Base-by-base conservation (phyloP, 2,888 invertebrate species). In the Acanthosoma haemorrhoidale region DNA sequence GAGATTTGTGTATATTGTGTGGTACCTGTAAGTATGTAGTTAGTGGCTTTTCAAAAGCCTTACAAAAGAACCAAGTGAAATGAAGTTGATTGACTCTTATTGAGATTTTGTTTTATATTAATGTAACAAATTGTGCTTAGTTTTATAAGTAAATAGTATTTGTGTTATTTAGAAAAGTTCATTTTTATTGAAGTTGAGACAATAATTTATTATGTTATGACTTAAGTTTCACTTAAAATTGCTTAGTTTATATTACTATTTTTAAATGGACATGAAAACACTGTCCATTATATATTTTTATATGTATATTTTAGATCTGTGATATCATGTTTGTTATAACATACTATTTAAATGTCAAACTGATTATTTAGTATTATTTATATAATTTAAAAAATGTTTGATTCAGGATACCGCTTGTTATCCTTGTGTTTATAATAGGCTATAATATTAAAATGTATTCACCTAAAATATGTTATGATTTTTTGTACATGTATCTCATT, bases 291-390 rank as follows among this genome's bases (percentile, higher is more conserved):
- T 66, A 61, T 73, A 73, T 73, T 73, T 73, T 73, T 73, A 39
- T 73, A 73, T 71, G 71, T 71, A 67, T 51, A 67, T 43, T 67
- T 71, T 73, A 73, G 72, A 69, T 69, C 72, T 73, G 72, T 73
- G 72, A 73, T 73, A 73, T 73, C 25, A 66, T 38, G 64, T 69
- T 71, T 67, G 51, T 60, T 58, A 36, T 60, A 60, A 34, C 60
- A 60, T 67, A 67, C 64, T 64, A 51, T 60, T 32, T 34, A 60
- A 60, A 60, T 60, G 32, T 60, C 8, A 43, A 67, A 57, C 29
- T 51, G 51, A 34, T 51, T 32, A 18, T 67, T 57, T 29, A 64
- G 64, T 64, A 31, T 38, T 43, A 64, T 43, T 64, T 43, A 31
- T 16, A 64, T 41, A 31, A n/a, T 63, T 25, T 39, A 25, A 25